Evolutionary conservation across 2,888 invertebrate species (phyloP).

Genomic region (Parthenolecanium corni): DNA sequence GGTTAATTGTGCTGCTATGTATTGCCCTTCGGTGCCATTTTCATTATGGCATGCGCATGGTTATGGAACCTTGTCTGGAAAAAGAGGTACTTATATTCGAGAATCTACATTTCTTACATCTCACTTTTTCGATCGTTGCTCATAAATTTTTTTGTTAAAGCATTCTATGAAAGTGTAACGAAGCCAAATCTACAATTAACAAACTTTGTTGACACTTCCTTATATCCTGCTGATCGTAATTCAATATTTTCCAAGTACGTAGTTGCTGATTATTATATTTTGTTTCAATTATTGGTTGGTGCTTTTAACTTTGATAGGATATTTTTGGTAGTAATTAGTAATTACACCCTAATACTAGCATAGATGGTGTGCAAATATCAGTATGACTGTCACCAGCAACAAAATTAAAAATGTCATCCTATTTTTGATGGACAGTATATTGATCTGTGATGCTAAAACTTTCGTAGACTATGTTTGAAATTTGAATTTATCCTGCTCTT

Average conservation of each 20-base stretch:
- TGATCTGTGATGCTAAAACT: no score
- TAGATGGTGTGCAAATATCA: no score
- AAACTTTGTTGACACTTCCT: no score
- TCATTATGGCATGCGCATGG: slow-evolving; percentile 2
- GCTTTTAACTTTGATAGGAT: no score
- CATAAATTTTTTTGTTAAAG: neutral
- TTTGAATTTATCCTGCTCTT: neutral
- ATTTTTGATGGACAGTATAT: no score
- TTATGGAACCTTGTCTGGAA: slow-evolving; percentile 15
- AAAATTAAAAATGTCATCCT: no score
- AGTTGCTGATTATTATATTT: neutral
- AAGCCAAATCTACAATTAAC: neutral
- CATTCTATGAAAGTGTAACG: neutral
- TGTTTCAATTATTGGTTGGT: neutral
- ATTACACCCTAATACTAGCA: no score
- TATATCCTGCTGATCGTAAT: neutral
- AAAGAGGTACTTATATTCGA: slow-evolving; percentile 4
- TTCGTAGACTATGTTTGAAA: neutral
- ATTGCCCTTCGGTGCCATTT: slow-evolving; percentile 10
- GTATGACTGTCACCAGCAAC: no score
- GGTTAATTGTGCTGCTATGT: slow-evolving; percentile 15
- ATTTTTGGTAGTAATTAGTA: no score
- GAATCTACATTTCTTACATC: neutral
- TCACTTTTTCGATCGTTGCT: neutral
- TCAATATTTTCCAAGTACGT: slow-evolving; percentile 4